Percentiles rank a stretch among this genome's conserved stretches.
Evolutionary conservation across 35 echinoderm and acorn worm genomes (phyloP).

Genomic region (Hemicentrotus pulcherrimus): DNA sequence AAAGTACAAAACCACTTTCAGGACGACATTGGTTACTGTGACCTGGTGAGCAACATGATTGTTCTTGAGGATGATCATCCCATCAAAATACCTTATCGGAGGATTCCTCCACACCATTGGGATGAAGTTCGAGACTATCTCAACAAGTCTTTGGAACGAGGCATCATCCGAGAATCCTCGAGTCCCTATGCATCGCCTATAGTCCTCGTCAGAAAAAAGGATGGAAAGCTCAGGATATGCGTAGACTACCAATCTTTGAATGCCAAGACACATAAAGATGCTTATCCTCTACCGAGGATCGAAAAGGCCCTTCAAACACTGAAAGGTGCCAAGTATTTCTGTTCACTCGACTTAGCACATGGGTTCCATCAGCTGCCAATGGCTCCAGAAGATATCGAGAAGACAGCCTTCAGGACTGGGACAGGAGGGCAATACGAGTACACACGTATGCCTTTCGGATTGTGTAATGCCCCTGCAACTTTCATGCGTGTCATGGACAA

Average conservation of each 20-base stretch:
- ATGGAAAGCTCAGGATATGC: too few relatives aligned
- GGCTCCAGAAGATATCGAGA: conserved; percentile 30
- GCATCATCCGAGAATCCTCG: background rate
- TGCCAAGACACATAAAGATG: too few relatives aligned
- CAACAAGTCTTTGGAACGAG: conserved; percentile 7
- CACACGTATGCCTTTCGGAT: conserved; percentile 60
- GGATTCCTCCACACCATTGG: conserved; percentile 45
- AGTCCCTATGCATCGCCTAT: too few relatives aligned
- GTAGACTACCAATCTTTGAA: too few relatives aligned
- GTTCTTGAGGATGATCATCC: background rate
- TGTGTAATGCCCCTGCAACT: conserved; percentile 59
- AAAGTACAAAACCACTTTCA: background rate
- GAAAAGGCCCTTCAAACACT: conserved; percentile 52
- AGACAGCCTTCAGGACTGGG: conserved; percentile 56
- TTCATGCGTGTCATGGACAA: conserved; percentile 63
- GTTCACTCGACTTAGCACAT: conserved; percentile 34
- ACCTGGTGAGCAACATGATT: background rate
- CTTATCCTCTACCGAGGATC: background rate
- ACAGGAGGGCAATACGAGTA: conserved; percentile 41
- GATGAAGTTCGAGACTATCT: conserved; percentile 33
- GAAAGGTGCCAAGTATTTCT: conserved; percentile 27
- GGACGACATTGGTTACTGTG: conserved; percentile 35
- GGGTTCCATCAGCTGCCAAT: conserved; percentile 52
- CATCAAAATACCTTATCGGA: conserved; percentile 18
- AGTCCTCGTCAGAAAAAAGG: too few relatives aligned